These are phyloP conservation scores for Seira musarum DNA, from an alignment of 2,888 invertebrate genomes.

Conservation along the genomic window DNA sequence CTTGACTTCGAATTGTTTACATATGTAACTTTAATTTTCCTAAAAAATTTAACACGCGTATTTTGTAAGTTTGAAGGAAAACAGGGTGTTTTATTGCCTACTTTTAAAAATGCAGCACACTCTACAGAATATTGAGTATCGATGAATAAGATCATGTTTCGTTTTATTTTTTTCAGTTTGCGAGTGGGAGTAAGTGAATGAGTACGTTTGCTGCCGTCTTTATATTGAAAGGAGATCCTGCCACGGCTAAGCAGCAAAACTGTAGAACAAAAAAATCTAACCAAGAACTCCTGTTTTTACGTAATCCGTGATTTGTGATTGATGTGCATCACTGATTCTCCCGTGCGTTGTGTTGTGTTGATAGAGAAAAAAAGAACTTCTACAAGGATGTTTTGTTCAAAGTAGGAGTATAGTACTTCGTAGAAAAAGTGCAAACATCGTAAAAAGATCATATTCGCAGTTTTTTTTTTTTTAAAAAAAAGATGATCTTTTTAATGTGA, in stretches of 20 bases:
- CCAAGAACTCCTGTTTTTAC: neutral
- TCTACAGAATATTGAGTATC: neutral
- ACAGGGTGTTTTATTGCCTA: neutral
- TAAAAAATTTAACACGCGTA: neutral
- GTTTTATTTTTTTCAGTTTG: neutral
- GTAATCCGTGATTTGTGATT: neutral
- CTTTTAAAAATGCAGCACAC: neutral
- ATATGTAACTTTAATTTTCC: neutral
- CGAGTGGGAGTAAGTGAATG: no score
- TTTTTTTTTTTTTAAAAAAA: neutral
- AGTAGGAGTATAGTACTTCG: neutral
- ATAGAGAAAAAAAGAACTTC: constrained; percentile 23
- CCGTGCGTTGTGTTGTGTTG: neutral
- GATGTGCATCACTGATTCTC: neutral
- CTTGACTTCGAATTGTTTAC: neutral
- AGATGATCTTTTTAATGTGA: neutral
- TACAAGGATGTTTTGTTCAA: neutral
- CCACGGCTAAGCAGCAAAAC: no score
- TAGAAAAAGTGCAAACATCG: constrained; percentile 1
- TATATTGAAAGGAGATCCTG: neutral
- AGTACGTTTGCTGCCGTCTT: neutral
- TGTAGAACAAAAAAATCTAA: no score
- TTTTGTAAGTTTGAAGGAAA: neutral
- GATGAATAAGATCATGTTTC: neutral
- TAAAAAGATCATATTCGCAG: no score